These are phyloP conservation scores for Epinephelus cyanopodus DNA, from an alignment of 2,113 vertebrate species.

Conservation along the genomic window DNA sequence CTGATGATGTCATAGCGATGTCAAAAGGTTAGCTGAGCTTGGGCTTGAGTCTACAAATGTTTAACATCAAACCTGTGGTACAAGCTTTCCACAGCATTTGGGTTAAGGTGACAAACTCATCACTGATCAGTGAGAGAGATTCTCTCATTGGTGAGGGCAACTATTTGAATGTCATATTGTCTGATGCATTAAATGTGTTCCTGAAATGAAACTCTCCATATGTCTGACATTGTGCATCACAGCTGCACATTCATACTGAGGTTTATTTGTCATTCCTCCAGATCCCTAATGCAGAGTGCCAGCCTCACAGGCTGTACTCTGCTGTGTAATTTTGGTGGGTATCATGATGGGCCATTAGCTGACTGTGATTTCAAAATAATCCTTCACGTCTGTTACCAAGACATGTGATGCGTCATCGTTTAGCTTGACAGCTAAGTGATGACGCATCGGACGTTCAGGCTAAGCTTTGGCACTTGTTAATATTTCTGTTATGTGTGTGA, in stretches of 20 bases:
- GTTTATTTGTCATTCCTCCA: conserved; percentile 23
- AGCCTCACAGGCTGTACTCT: conserved; percentile 17
- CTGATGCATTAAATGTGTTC: conserved; percentile 4
- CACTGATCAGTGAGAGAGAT: neutral
- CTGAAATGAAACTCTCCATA: conserved; percentile 1
- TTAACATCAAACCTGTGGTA: neutral
- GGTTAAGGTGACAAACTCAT: neutral
- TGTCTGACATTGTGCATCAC: conserved; percentile 1
- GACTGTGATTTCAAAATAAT: conserved; percentile 58
- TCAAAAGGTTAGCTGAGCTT: no score
- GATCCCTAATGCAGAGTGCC: conserved; percentile 24
- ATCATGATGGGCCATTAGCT: conserved; percentile 50
- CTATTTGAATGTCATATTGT: neutral
- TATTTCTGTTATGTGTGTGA: conserved; percentile 35
- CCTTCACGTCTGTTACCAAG: conserved; percentile 40
- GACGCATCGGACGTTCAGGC: conserved; percentile 51
- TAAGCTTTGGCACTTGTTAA: conserved; percentile 58
- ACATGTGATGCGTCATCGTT: neutral
- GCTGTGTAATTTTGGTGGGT: conserved; percentile 31
- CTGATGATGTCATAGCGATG: no score
- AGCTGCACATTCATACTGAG: neutral
- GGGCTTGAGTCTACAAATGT: neutral
- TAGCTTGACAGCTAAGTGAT: conserved; percentile 51
- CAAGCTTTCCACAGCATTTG: neutral
- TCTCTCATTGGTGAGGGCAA: neutral